Evolutionary conservation across 2,888 invertebrate species (phyloP), one percentile per base, ranked within the genome.

Genomic region (Hoplodrina ambigua): DNA sequence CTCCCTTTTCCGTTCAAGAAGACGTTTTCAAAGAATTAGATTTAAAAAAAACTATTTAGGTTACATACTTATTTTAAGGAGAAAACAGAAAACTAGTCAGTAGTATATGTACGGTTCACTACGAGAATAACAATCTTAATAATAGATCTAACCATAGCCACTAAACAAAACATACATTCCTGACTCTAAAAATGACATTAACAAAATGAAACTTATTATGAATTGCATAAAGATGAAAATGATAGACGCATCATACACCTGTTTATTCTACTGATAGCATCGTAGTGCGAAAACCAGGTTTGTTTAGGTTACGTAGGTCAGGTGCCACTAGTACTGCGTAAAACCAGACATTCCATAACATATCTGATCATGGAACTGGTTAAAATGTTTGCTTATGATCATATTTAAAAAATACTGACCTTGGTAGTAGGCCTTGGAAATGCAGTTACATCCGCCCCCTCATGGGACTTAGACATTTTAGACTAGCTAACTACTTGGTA

Each of bases 221-320:
- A 44, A 1, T 33, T 15, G n/a, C 53, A n/a, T 30, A 58, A 8
- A 37, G 75, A 78, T 75, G 64, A 49, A 60, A 62, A 73, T 41
- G 57, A 73, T 76, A 73, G 30, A 69, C 44, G 6, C 41, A 53
- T 62, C 65, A 56, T 60, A 46, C 49, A 63, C 62, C 56, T 75
- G 76, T 56, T 57, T 37, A 20, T 25, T 53, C 6, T 19, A 55
- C 6, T 49, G 76, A 79, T 76, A 80, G 53, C 1, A 74, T 79
- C 76, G 11, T 74, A 69, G 76, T 55, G 78, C 41, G 50, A 78
- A 78, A 78, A 76, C 76, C 64, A 60, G 80, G 75, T 75, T 75
- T 69, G 61, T 71, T 63, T 53, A 63, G 59, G 44, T 20, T 44
- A 20, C 19, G 15, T 25, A 60, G 77, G 77, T 80, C 76, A 75